Conservation (phyloP, 2,888 invertebrate genomes). For the Candidula unifasciata region DNA sequence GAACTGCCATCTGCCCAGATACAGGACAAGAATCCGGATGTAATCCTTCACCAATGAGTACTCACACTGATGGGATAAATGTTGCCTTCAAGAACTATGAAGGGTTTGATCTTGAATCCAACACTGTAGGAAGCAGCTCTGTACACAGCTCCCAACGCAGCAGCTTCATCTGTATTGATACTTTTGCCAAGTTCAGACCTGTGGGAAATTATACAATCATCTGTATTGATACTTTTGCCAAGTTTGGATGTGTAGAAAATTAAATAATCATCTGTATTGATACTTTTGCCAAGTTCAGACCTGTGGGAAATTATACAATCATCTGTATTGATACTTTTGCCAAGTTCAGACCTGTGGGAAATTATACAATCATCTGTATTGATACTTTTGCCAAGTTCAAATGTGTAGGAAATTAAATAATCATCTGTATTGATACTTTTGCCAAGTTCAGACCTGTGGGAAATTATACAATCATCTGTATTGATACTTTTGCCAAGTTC, state of each 20-base stretch:
- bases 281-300: constrained; percentile 88
- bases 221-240: constrained; percentile 94
- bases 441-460: constrained; percentile 82
- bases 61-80: constrained; percentile 87
- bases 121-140: constrained; percentile 96
- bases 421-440: constrained; percentile 91
- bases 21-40: not conserved
- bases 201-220: not conserved
- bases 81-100: constrained; percentile 94
- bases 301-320: constrained; percentile 62
- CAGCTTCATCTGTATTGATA: constrained; percentile 98
- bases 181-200: constrained; percentile 87
- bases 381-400: constrained; percentile 90
- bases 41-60: not conserved
- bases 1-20: not conserved
- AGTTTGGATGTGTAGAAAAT: constrained; percentile 80
- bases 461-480: not conserved
- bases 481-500: too few relatives aligned
- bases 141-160: constrained; percentile 93
- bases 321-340: constrained; percentile 93
- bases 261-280: constrained; percentile 92
- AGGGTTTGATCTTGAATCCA: constrained; percentile 97
- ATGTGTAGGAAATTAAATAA: constrained; percentile 63
- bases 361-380: constrained; percentile 83
- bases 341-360: constrained; percentile 81